These are phyloP conservation scores for Falcaria lacertinaria DNA, from an alignment of 2,888 invertebrate genomes.

Conservation along the genomic window DNA sequence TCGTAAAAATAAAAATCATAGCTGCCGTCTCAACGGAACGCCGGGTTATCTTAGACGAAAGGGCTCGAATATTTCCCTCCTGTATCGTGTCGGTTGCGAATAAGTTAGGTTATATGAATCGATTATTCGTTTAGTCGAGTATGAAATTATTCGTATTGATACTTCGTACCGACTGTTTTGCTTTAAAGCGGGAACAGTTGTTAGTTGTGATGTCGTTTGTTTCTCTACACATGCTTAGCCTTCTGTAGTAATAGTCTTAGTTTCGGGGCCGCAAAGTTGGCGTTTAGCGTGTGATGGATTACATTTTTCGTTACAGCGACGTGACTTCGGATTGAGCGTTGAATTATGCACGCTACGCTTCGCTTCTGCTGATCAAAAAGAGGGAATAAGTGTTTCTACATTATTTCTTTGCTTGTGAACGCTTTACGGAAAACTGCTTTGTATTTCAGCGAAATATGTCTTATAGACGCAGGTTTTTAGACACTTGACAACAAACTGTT, in stretches of 20 bases:
- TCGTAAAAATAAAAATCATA: conserved; percentile 73
- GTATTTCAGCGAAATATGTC: too few relatives aligned
- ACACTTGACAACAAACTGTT: too few relatives aligned
- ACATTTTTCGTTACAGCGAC: conserved; percentile 64
- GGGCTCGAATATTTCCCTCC: conserved; percentile 1
- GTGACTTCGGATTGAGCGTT: conserved; percentile 56
- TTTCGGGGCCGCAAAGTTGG: conserved; percentile 27
- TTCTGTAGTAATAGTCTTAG: conserved; percentile 12
- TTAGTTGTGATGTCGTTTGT: too few relatives aligned
- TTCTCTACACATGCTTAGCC: too few relatives aligned
- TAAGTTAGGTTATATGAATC: not conserved
- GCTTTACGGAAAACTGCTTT: not conserved
- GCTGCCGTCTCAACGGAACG: conserved; percentile 45
- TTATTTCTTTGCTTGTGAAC: conserved; percentile 11
- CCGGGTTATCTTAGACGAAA: conserved; percentile 30
- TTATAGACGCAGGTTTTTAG: too few relatives aligned
- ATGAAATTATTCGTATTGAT: not conserved
- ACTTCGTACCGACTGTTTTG: not conserved
- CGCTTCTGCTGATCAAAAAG: conserved; percentile 22
- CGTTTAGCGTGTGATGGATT: conserved; percentile 58
- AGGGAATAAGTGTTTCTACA: conserved; percentile 15
- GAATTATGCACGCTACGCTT: conserved; percentile 51
- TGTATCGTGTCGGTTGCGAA: not conserved
- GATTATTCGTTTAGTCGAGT: not conserved
- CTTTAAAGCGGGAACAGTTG: conserved; percentile 2